Conservation (phyloP, 1,140 invertebrate species). For the Sipha flava region DNA sequence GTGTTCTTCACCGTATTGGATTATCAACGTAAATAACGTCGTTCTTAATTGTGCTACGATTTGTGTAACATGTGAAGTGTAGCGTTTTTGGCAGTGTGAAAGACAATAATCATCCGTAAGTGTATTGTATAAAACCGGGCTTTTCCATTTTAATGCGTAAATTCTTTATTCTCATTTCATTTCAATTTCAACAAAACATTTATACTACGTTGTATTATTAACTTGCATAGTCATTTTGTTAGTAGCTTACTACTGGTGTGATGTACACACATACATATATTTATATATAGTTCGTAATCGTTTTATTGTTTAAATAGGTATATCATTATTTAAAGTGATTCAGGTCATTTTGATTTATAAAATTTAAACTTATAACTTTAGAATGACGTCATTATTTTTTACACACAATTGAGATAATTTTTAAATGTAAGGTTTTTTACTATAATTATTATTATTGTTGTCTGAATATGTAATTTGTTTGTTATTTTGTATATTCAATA, state of each 20-base stretch:
- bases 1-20: not conserved
- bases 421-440: no score
- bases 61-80: not conserved
- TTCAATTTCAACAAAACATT: not conserved
- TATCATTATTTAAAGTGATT: not conserved
- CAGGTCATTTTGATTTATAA: not conserved
- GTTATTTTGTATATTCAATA: no score
- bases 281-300: not conserved
- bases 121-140: no score
- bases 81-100: not conserved
- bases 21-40: no score
- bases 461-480: no score
- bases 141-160: not conserved
- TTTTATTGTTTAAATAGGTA: not conserved
- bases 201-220: not conserved
- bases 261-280: not conserved
- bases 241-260: not conserved
- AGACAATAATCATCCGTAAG: not conserved
- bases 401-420: no score
- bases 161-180: not conserved
- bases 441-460: no score
- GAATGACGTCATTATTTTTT: not conserved
- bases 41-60: not conserved
- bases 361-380: not conserved
- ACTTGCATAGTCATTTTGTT: not conserved